Base-by-base conservation (phyloP, 2,888 invertebrate species). In the Parnassius mnemosyne region DNA sequence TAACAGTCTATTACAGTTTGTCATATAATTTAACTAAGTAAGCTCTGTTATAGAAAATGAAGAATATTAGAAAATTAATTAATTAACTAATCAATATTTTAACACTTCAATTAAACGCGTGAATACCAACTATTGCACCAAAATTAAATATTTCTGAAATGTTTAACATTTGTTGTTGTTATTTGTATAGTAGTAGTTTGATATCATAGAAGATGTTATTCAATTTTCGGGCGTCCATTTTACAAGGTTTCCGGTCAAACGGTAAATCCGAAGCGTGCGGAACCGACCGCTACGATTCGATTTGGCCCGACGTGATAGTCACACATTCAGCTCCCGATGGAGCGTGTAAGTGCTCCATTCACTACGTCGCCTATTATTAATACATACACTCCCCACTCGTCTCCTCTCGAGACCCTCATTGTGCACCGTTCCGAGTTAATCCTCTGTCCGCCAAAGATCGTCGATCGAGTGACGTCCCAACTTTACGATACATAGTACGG, bases 341-440 rank as follows among this genome's bases (percentile, higher is more conserved):
- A 89, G 81, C 87, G 87, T 88, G 87, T 89, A 88, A 89, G 89
- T 89, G 87, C 82, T 86, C 86, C 86, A 89, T 89, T 89, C 89
- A 87, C 84, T 81, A 79, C 82, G 81, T 75, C 78, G 83, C 83
- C 84, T 83, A 87, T 89, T 89, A 90, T 90, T 89, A 90, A 89
- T 89, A 89, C 84, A 84, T 83, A 83, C 86, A 85, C 83, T 80
- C 84, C 80, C 81, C 74, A 75, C 79, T 78, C 79, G 78, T 77
- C 81, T 84, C 80, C 84, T 84, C 83, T 80, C 76, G 78, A 83
- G 85, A 80, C 83, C 81, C 83, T 84, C 83, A 84, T 88, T 87
- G 89, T 86, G 79, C 79, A 77, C 81, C 79, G 83, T 79, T 77
- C 81, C 79, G 83, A 87, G 83, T 83, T 87, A 89, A 89, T 90